Percentiles rank a stretch among this genome's conserved stretches.
Evolutionary conservation across 1,140 invertebrate species (phyloP).

Genomic region (Rhagoletis zephyria): DNA sequence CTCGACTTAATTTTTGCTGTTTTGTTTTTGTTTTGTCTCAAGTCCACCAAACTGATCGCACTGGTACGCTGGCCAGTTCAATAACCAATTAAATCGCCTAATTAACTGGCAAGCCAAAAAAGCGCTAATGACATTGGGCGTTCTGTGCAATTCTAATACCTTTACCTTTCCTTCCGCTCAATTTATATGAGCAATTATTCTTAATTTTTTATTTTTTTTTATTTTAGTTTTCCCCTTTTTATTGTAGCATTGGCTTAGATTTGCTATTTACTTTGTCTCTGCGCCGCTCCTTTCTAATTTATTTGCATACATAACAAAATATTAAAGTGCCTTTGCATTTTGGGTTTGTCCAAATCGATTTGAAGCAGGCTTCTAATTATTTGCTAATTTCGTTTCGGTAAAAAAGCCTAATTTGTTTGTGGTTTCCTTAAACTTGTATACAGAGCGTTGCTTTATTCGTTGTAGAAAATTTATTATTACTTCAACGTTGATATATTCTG

Average conservation of each 20-base stretch:
- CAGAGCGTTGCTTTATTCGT: too few relatives aligned
- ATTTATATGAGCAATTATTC: slow-evolving; percentile 11
- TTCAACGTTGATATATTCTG: too few relatives aligned
- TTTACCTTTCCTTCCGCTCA: slow-evolving; percentile 47
- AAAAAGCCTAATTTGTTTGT: too few relatives aligned
- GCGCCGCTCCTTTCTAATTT: neutral
- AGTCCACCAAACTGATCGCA: neutral
- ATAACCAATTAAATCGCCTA: slow-evolving; percentile 13
- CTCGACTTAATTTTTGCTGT: neutral
- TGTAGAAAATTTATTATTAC: too few relatives aligned
- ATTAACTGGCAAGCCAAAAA: slow-evolving; percentile 9
- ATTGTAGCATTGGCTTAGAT: neutral
- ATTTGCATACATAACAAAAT: slow-evolving; percentile 5
- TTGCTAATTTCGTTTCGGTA: too few relatives aligned
- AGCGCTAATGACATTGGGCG: slow-evolving; percentile 27
- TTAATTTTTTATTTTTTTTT: slow-evolving; percentile 2
- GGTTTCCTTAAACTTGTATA: too few relatives aligned
- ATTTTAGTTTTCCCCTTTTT: neutral
- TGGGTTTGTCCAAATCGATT: too few relatives aligned
- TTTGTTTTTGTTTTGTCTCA: neutral
- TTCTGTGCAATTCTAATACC: neutral
- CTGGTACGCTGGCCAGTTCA: neutral
- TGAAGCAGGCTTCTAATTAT: too few relatives aligned
- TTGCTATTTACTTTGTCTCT: neutral
- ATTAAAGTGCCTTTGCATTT: too few relatives aligned